Base-by-base conservation (phyloP, 2,888 invertebrate genomes). In the Rapana venosa region DNA sequence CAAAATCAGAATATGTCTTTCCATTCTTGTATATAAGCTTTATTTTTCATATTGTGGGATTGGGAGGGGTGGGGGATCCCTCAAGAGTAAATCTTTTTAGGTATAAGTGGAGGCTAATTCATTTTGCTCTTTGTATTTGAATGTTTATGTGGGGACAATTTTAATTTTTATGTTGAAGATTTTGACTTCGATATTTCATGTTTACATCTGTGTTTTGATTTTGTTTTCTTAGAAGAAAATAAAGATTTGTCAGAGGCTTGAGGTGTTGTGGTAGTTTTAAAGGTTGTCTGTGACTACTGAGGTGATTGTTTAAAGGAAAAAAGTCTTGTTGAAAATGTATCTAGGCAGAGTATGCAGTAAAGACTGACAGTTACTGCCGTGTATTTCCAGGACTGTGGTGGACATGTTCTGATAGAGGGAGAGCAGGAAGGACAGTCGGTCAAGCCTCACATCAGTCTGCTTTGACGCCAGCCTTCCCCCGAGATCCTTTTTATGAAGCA, bases 321-420 rank as follows among this genome's bases (percentile, higher is more conserved):
- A 22, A 61, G 61, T 22, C 61, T 74, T 74, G 74, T 74, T 74
- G 26, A 74, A 74, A 26, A n/a, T n/a, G 32, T 74, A n/a, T 74
- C 17, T 35, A 79, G 32, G 17, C 22, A 22, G 22, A 32, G 47
- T 4, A 11, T 83, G 36, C 47, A 47, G 47, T 83, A 22, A 36
- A 83, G 81, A 83, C 81, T 83, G 81, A 83, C 81, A 36, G 81
- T 83, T 22, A 36, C 36, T 83, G 81, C 81, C 81, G 26, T 83
- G 81, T 83, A 47, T 83, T 83, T 83, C 81, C 81, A 83, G 81
- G 81, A 83, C 81, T 83, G 81, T 36, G 81, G 81, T 83, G 81
- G 81, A 47, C 81, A 36, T 83, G 47, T 83, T 83, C 81, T 83
- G 81, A 83, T 36, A 83, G 81, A 83, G 81, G 81, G 13, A 83